Evolutionary conservation across 2,113 vertebrate genomes (phyloP).

Genomic region (Orthonyx spaldingii): DNA sequence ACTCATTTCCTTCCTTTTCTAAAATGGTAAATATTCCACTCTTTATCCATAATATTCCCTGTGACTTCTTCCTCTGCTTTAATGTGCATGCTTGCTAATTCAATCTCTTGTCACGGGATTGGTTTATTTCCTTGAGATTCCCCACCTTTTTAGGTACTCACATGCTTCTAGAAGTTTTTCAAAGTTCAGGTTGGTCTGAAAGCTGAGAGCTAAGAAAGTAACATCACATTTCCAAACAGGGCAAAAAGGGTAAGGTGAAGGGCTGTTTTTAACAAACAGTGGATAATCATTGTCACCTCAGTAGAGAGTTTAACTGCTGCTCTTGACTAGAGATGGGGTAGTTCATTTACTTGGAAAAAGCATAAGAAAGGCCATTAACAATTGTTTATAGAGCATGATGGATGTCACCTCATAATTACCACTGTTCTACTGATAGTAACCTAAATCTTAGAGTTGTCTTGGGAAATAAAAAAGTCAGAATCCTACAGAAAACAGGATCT

Average conservation of each 20-base stretch:
- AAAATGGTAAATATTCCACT: background rate
- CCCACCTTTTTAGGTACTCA: background rate
- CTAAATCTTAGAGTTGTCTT: background rate
- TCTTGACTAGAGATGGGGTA: background rate
- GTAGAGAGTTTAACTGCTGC: background rate
- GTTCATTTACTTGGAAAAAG: background rate
- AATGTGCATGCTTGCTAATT: background rate
- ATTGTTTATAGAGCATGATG: background rate
- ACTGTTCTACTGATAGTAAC: background rate
- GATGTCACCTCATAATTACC: background rate
- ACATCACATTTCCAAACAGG: background rate
- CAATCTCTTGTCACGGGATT: background rate
- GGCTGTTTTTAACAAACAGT: background rate
- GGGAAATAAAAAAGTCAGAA: fast-evolving
- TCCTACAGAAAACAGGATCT: background rate
- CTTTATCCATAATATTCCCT: background rate
- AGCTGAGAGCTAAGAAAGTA: background rate
- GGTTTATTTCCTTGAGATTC: background rate
- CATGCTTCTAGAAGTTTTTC: background rate
- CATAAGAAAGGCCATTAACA: background rate
- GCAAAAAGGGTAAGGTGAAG: background rate
- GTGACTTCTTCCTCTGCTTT: background rate
- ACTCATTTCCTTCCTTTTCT: background rate
- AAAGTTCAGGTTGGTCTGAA: background rate
- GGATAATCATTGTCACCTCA: background rate